phyloP scores from a whole-genome alignment of 2,797 vertebrate species.

The Pangasius larnaudii region DNA sequence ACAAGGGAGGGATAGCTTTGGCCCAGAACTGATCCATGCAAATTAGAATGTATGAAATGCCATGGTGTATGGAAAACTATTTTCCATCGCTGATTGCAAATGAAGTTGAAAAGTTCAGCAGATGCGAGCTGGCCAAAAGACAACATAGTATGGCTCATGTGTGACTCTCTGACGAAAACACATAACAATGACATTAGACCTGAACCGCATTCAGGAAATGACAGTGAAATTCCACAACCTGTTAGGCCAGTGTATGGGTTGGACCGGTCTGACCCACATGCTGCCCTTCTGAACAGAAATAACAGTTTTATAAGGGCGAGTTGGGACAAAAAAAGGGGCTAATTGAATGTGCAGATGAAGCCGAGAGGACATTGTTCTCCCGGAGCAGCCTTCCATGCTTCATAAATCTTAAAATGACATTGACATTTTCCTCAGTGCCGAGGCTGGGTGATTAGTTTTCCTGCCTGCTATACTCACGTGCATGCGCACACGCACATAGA shows the following conservation, averaged over 20 bases:
- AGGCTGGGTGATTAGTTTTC: slow-evolving; percentile 49
- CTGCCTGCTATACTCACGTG: slow-evolving; percentile 31
- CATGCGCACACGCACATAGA: not conserved
- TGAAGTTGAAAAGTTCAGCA: slow-evolving; percentile 23
- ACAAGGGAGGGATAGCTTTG: not conserved
- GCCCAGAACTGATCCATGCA: not conserved
- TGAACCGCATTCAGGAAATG: not conserved
- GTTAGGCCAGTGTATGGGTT: slow-evolving; percentile 20
- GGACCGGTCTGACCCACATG: not conserved
- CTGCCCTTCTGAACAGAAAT: slow-evolving; percentile 19
- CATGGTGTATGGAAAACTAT: not conserved
- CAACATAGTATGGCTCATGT: not conserved
- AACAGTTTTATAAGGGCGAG: slow-evolving; percentile 41
- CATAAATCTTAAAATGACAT: slow-evolving; percentile 53
- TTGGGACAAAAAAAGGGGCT: slow-evolving; percentile 36
- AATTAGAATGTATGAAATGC: not conserved
- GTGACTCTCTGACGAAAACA: not conserved
- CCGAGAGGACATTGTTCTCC: slow-evolving; percentile 38
- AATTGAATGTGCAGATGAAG: slow-evolving; percentile 54
- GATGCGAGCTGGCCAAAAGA: not conserved
- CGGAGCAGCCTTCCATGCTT: slow-evolving; percentile 42
- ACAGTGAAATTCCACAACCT: slow-evolving; percentile 9
- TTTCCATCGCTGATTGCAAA: not conserved
- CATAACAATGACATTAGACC: not conserved
- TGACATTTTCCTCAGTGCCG: slow-evolving; percentile 51